These are phyloP conservation scores for Cacatua alba DNA, from an alignment of 2,113 vertebrate species.

Conservation along the genomic window DNA sequence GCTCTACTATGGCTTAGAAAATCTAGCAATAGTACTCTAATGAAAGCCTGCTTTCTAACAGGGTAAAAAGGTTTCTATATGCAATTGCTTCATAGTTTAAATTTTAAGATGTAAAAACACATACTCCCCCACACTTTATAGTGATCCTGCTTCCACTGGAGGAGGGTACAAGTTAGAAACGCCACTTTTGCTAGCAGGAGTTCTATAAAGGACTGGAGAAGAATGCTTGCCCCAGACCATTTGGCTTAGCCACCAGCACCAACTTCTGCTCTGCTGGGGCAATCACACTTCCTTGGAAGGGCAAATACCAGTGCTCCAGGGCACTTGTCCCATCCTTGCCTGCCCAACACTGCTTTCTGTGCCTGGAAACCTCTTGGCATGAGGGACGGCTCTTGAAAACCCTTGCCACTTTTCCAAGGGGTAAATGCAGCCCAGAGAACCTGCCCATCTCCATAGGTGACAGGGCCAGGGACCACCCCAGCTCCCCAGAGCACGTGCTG, in stretches of 20 bases:
- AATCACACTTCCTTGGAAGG: not conserved
- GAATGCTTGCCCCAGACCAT: not conserved
- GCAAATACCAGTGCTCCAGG: not conserved
- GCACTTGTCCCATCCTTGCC: not conserved
- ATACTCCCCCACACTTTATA: not conserved
- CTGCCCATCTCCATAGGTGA: not conserved
- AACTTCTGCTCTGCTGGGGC: accelerated
- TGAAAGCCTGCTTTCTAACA: not conserved
- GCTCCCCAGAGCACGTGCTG: accelerated
- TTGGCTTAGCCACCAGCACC: not conserved
- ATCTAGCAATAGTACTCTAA: not conserved
- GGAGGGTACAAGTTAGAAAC: not conserved
- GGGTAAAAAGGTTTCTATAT: not conserved
- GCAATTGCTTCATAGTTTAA: not conserved
- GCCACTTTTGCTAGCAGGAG: not conserved
- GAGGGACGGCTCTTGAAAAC: accelerated
- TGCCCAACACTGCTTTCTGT: not conserved
- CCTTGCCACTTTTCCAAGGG: not conserved
- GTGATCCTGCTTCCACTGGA: not conserved
- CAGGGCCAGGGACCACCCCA: not conserved
- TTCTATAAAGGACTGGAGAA: not conserved
- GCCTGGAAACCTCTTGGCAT: not conserved
- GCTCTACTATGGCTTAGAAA: not conserved
- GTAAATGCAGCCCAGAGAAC: accelerated
- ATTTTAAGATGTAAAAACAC: not conserved